phyloP scores from a whole-genome alignment of 2,113 vertebrate genomes.

The Chloroceryle aenea region DNA sequence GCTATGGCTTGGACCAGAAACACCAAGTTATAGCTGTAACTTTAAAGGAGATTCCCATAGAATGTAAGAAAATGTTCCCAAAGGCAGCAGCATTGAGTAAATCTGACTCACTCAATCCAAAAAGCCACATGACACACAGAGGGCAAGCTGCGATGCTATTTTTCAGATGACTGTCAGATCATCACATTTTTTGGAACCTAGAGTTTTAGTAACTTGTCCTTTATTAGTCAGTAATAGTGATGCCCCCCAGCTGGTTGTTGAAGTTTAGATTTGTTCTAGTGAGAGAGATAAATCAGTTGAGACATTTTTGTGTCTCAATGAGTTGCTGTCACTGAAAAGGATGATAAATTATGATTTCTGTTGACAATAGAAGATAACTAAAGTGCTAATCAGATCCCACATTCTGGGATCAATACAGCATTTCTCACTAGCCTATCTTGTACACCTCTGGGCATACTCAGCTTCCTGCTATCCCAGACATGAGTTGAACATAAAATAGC shows the following conservation, averaged over 20 bases:
- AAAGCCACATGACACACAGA: not conserved
- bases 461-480: not conserved
- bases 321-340: not conserved
- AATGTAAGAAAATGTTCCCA: not conserved
- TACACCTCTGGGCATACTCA: not conserved
- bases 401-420: not conserved
- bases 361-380: not conserved
- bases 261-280: not conserved
- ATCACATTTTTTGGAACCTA: not conserved
- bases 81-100: not conserved
- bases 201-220: not conserved
- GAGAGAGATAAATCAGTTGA: not conserved
- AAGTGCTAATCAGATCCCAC: not conserved
- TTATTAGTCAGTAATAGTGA: not conserved
- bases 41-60: not conserved
- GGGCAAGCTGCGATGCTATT: not conserved
- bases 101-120: not conserved
- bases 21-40: not conserved
- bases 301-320: not conserved
- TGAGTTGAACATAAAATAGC: not conserved
- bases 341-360: not conserved
- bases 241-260: not conserved
- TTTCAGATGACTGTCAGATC: not conserved
- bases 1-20: not conserved
- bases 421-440: not conserved